Base-by-base conservation (phyloP, 2,888 invertebrate species). In the Nemurella pictetii region DNA sequence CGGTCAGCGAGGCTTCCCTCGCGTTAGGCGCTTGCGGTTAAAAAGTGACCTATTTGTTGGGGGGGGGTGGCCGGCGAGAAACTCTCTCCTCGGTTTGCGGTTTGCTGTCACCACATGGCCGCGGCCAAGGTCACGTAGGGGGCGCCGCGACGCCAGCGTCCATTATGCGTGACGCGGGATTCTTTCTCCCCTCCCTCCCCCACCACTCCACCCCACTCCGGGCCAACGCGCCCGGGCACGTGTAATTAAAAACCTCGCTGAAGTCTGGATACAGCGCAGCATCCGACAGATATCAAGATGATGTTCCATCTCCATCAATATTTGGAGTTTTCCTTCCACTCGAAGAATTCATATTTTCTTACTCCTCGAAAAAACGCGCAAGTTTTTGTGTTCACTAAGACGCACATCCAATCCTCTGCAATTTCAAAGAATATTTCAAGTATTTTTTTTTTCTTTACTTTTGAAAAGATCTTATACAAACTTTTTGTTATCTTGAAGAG, bases 401-500 rank as follows among this genome's bases (percentile, higher is more conserved):
- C 28, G 28, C 36, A 25, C 35, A 36, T 36, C 36, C 81, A 81
- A 81, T 81, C 28, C 55, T 32, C 81, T 0, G 81, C 3, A 36
- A 36, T 81, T 28, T 36, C 81, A 81, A 81, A 36, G 81, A 36
- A 35, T 36, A 81, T 28, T 81, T 81, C 15, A 30, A 80, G 80
- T 75, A 32, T 80, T 80, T 36, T 25, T 35, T 80, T 81, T 36
- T 35, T 35, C 81, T 81, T 26, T 26, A 75, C 36, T 36, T 81
- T 81, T 25, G 36, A 81, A 81, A 81, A 81, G 35, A 55, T 81
- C 55, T 55, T 81, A 25, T 81, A 35, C 20, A 55, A 81, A 81
- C 36, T 81, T 81, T 35, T 81, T 81, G 81, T 81, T 81, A 81
- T 55, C 55, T 81, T 35, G 36, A 81, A 36, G 28, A 81, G 36